Conservation (phyloP, 2,113 vertebrate species). For the Aramus guarauna region DNA sequence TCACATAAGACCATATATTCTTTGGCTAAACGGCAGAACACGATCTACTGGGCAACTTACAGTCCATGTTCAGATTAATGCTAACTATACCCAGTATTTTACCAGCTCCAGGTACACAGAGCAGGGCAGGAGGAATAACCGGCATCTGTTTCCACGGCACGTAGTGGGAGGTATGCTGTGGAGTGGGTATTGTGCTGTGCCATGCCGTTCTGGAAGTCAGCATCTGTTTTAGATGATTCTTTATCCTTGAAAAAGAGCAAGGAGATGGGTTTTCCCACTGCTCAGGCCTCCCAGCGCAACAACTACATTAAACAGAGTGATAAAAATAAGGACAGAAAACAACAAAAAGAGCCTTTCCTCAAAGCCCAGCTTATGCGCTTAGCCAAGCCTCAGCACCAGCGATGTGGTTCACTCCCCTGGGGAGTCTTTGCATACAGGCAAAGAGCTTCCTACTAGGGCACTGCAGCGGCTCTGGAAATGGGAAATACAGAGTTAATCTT, state of each 20-base stretch:
- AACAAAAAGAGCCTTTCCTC: not conserved
- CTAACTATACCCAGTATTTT: not conserved
- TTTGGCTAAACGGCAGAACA: accelerated
- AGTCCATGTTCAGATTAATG: not conserved
- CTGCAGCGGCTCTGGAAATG: not conserved
- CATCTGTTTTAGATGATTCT: not conserved
- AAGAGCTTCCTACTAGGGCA: not conserved
- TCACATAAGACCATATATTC: not conserved
- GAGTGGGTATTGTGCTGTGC: not conserved
- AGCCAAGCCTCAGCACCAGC: not conserved
- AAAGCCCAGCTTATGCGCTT: not conserved
- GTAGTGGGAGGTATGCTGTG: not conserved
- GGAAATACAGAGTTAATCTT: not conserved
- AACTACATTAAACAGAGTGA: not conserved
- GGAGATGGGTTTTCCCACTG: not conserved
- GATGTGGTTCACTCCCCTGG: not conserved
- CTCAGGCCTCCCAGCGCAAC: not conserved
- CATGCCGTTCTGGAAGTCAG: not conserved
- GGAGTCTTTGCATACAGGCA: not conserved
- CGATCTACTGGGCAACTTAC: not conserved
- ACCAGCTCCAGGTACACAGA: not conserved
- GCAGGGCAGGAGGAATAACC: not conserved
- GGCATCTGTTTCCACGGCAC: not conserved
- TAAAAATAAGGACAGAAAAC: not conserved
- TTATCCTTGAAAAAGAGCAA: not conserved